A percentile compares a stretch with the other conserved stretches of the same genome.
Conservation (phyloP, 2,113 vertebrate genomes). For the Entomyzon cyanotis region DNA sequence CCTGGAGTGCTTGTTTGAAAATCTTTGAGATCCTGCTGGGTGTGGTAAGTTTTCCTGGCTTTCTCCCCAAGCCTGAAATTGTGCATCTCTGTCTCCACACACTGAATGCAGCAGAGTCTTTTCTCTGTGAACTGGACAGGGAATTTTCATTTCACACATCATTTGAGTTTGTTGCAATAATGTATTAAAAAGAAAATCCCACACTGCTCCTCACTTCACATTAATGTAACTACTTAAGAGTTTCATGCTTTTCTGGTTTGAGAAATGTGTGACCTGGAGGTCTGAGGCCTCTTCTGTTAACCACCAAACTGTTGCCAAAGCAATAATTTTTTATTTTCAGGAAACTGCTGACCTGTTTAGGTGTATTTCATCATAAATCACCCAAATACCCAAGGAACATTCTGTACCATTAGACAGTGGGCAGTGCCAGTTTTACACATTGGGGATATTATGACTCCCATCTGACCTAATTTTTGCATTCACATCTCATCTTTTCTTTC, state of each 20-base stretch:
- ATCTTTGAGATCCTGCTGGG: constrained; percentile 19
- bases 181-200: neutral
- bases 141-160: neutral
- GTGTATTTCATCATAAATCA: neutral
- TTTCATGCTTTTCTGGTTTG: neutral
- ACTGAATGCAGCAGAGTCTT: neutral
- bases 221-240: neutral
- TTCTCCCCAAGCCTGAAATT: neutral
- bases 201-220: neutral
- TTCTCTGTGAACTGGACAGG: neutral
- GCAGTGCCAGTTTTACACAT: neutral
- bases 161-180: neutral
- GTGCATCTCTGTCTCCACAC: neutral
- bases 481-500: neutral
- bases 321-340: neutral
- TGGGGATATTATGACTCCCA: neutral
- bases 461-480: neutral
- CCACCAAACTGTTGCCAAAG: neutral
- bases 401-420: neutral
- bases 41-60: constrained; percentile 35
- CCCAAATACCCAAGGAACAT: neutral
- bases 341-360: neutral
- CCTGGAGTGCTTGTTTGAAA: constrained; percentile 48
- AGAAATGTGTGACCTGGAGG: constrained; percentile 6
- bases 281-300: neutral